Base-by-base conservation (phyloP, 2,888 invertebrate species). In the Xanthostigma xanthostigma region DNA sequence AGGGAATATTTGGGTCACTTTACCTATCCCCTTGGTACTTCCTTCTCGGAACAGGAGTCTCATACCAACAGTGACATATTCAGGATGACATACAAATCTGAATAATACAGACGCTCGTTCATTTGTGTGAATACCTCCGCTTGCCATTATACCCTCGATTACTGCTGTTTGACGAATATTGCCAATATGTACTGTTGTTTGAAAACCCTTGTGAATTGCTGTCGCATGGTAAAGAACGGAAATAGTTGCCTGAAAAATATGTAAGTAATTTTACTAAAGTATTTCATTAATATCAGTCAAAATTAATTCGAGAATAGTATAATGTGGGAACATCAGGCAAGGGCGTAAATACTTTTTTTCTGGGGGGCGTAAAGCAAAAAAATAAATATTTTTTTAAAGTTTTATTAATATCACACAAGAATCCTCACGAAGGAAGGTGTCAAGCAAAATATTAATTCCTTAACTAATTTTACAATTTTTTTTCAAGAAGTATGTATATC, bases 131-230 rank as follows among this genome's bases (percentile, higher is more conserved):
- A 84, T 72, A 46, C 79, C 76, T 58, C 75, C 68, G 0, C 75
- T 68, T 0, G 79, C 76, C 62, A 79, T 72, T 52, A 82, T 81
- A 13, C 80, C 89, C 58, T 85, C 79, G 44, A 96, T 84, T 9
- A 87, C 81, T n/a, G 91, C 95, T 0, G 95, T 95, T 68, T 96
- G 96, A 1, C 95, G 72, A 8, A 98, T 89, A 58, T 92, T 95
- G 0, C 94, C 96, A 46, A 96, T 89, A 65, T 96, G 94, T 0
- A 96, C 86, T 0, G 95, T 95, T 14, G 92, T 88, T 66, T 90
- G 89, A 64, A 88, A 90, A 34, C 90, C 90, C 5, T 81, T 80
- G 53, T 77, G 81, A 51, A 92, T 89, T 11, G 83, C 80, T 1
- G 84, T 89, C 0, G 87, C 79, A 64, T 94, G 94, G 53, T 85